Base-by-base conservation (phyloP, 2,888 invertebrate species). In the Isotomurus palustris region DNA sequence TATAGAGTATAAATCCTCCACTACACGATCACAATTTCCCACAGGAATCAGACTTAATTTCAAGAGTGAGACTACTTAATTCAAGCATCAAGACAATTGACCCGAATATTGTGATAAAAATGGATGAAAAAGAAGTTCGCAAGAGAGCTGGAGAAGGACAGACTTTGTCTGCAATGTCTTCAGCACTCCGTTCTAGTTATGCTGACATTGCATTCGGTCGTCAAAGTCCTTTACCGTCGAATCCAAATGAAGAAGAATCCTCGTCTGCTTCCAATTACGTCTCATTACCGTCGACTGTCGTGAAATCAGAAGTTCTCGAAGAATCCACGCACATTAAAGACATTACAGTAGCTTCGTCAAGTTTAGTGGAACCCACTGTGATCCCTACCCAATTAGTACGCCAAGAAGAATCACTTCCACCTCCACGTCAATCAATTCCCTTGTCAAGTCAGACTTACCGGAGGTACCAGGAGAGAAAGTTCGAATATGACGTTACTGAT, bases 161-260 rank as follows among this genome's bases (percentile, higher is more conserved):
- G 21, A 60, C 56, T 41, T 45, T 62, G 36, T 56, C 62, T 8
- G 56, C 62, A 25, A 25, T 62, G 41, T 55, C 58, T 3, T 27
- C 56, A 24, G 47, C 56, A 2, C 70, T 53, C 76, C 78, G 62
- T 2, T 53, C 53, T 2, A 59, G 58, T 17, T 86, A 85, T 77
- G 84, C 86, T 70, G 86, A 83, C 74, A 85, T 87, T 73, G 81
- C 85, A 72, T 83, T 86, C 73, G 84, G 85, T 70, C 74, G 78
- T 72, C 78, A 76, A 54, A 78, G 76, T 69, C 78, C 77, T 21
- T 74, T 72, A 59, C 76, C 76, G 51, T 73, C 74, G 41, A 71
- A 71, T 53, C 51, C 71, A 69, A 32, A 21, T n/a, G 63, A 60
- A 32, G 43, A 43, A 8, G 21, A 19, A 22, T 10, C 21, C 3